These are phyloP conservation scores for Ictidomys tridecemlineatus DNA, from an alignment of 2,113 vertebrate genomes.

Conservation along the genomic window DNA sequence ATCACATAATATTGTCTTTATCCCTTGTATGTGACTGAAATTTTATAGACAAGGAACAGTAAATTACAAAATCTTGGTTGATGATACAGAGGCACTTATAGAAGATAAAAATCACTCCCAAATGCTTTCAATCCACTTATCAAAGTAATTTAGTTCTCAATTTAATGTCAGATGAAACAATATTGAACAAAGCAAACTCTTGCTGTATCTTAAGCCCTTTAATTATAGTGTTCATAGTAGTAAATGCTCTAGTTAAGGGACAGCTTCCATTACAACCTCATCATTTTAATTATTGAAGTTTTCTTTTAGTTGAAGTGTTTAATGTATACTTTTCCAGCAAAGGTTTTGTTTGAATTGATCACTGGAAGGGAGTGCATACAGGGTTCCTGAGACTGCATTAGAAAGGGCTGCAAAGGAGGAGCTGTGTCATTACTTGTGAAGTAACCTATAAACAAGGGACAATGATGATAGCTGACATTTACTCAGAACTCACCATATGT, in stretches of 20 bases:
- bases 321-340: constrained; percentile 21
- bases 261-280: not conserved
- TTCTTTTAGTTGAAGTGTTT: not conserved
- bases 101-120: constrained; percentile 16
- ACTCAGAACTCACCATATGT: not conserved
- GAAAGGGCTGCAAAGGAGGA: not conserved
- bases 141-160: constrained; percentile 52
- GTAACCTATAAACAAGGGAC: not conserved
- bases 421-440: not conserved
- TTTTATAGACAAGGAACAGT: not conserved
- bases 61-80: constrained; percentile 27
- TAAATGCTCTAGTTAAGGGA: constrained; percentile 18
- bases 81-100: not conserved
- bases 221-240: constrained; percentile 43
- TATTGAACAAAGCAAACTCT: constrained; percentile 58
- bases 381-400: not conserved
- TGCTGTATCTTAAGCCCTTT: constrained; percentile 27
- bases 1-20: not conserved
- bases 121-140: constrained; percentile 50
- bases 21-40: not conserved
- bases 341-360: not conserved
- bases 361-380: not conserved
- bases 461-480: not conserved
- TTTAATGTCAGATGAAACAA: constrained; percentile 61
- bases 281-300: constrained; percentile 7